Conservation (phyloP, 2,113 vertebrate species). For the Xenopus borealis region DNA sequence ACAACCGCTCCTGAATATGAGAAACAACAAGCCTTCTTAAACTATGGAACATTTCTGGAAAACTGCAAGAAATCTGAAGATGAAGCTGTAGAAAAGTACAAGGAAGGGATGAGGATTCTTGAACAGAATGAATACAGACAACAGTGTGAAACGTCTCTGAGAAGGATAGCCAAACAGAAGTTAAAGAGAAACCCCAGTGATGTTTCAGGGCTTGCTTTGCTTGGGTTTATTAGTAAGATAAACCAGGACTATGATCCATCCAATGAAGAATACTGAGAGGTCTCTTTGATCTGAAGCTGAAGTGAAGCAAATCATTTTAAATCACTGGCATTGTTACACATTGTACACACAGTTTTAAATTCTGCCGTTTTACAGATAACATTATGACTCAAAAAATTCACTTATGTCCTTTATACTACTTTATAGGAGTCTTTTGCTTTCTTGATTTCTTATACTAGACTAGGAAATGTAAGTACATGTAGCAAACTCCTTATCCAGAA, state of each 20-base stretch:
- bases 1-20: slow-evolving; percentile 43
- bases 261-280: not conserved
- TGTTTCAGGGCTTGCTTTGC: not conserved
- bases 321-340: no score
- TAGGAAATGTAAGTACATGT: no score
- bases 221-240: not conserved
- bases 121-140: slow-evolving; percentile 12
- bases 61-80: slow-evolving; percentile 52
- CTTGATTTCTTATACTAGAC: no score
- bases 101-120: slow-evolving; percentile 55
- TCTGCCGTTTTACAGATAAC: no score
- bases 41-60: slow-evolving; percentile 61
- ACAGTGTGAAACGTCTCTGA: slow-evolving; percentile 19
- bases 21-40: slow-evolving; percentile 54
- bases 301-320: not conserved
- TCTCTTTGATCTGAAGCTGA: not conserved
- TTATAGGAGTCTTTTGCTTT: no score
- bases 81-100: slow-evolving; percentile 61
- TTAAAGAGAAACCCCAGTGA: not conserved
- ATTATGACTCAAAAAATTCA: no score
- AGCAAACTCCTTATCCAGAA: no score
- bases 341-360: no score
- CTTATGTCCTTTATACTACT: no score
- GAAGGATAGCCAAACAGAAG: not conserved
- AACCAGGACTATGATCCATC: not conserved